Base-by-base conservation (phyloP, 2,113 vertebrate genomes). In the Poeciliopsis prolifica region DNA sequence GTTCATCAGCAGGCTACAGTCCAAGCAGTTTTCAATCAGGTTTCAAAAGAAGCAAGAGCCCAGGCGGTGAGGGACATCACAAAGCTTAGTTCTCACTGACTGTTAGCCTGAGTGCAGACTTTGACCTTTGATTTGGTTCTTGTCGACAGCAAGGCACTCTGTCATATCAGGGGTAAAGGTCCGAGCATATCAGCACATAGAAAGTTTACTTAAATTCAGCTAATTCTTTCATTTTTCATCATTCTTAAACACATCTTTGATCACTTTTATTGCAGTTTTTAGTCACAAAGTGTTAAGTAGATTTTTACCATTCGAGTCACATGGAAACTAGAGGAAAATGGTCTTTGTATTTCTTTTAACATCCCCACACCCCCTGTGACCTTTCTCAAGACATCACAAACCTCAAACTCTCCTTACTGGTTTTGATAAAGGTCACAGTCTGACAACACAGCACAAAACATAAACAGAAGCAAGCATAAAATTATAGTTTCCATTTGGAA, bases 101-200 rank as follows among this genome's bases (percentile, higher is more conserved):
- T 71, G 72, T 68, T 69, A 70, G 37, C 69, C 71, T 48, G 66
- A 74, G 62, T 40, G 74, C 63, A 88, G 92, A 95, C 94, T 95
- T 95, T 94, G 93, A 89, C 88, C 94, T 74, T 51, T 88, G 94
- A 95, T 91, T 89, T 89, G 80, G 62, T 83, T 86, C 61, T 31
- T 70, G 81, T 79, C 89, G 89, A 95, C 94, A 95, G 90, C 92
- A 65, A 89, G 86, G 91, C 92, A 88, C 44, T 74, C 61, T 67
- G 24, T 85, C 70, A 35, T 75, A 66, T 61, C 51, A 58, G 87
- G 93, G 70, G 79, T 88, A 92, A 92, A 94, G 91, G 91, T 91
- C 92, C 85, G 30, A 66, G 68, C 26, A 22, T 87, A 85, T 92
- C 89, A 76, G 80, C 79, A 40, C 3, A 61, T 75, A 79, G 69